Evolutionary conservation across 2,888 invertebrate genomes (phyloP), one percentile per base, ranked within the genome.

Genomic region (Cosmia pyralina): DNA sequence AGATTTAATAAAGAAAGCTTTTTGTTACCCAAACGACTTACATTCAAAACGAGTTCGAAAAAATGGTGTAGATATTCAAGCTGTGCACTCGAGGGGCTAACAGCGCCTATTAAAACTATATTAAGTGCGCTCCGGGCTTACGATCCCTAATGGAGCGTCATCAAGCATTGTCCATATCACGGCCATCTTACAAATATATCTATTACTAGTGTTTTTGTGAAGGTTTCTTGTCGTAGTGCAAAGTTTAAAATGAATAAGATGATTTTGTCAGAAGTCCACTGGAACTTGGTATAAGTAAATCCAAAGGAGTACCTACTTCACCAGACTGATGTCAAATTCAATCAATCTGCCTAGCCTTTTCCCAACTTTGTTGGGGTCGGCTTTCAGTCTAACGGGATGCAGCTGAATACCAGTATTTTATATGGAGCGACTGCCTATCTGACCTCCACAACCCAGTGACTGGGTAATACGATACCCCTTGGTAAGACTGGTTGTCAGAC

Each of bases 101-200:
- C 76, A 80, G 83, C 75, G 81, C 69, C 90, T 90, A 92, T 92
- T 92, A 92, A 92, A 92, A 92, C 81, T 85, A 84, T 90, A 92
- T 92, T 92, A 92, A 87, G 88, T 85, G 72, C 63, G 90, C 91
- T 90, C 67, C 79, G 75, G 90, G 92, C 89, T 88, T 87, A 90
- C 81, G 82, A 58, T 68, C 80, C 83, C 48, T 92, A 92, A 92
- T 92, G 89, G 90, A 83, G 77, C 84, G 74, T 74, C 91, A 91
- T 92, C 90, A 90, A 89, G 88, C 88, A 87, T 86, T 85, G 87
- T 85, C 80, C 79, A 88, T 90, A 91, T 89, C 89, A 90, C 84
- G 72, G 53, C 57, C 77, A 76, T 77, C 70, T 68, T 22, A 64
- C 65, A 77, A 74, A 74, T 50, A 75, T 82, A 76, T 80, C 79